Percentiles rank a stretch among this genome's conserved stretches.
Evolutionary conservation across 2,113 vertebrate species (phyloP).

Genomic region (Sylvietta virens): DNA sequence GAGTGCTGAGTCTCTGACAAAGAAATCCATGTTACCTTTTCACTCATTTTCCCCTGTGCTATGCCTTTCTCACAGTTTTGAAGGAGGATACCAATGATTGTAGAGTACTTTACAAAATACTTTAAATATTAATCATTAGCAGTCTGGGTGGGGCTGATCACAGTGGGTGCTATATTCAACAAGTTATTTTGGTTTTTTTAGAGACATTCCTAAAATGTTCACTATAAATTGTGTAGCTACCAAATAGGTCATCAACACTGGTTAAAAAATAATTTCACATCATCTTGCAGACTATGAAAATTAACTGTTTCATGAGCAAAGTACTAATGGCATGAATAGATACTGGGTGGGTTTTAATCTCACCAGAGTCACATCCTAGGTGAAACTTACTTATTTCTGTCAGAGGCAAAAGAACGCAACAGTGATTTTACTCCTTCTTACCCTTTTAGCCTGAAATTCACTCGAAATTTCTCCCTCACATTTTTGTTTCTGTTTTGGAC

Average conservation of each 20-base stretch:
- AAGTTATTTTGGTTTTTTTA: background rate
- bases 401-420: background rate
- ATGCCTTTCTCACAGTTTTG: background rate
- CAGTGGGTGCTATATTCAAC: background rate
- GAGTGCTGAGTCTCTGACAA: background rate
- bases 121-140: background rate
- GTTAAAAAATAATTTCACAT: background rate
- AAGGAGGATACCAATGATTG: background rate
- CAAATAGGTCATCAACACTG: background rate
- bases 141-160: background rate
- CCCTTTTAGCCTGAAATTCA: background rate
- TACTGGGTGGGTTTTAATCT: background rate
- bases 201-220: background rate
- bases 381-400: background rate
- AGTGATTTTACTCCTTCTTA: background rate
- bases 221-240: background rate
- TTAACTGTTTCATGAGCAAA: background rate
- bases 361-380: background rate
- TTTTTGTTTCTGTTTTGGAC: constrained; percentile 4
- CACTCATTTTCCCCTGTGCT: background rate
- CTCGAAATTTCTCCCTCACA: background rate
- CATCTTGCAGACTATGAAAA: background rate
- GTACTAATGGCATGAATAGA: background rate
- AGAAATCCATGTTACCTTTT: background rate
- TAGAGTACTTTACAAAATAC: background rate